Evolutionary conservation across 1,140 invertebrate species (phyloP), one percentile per base, ranked within the genome.

Genomic region (Formica selysi): DNA sequence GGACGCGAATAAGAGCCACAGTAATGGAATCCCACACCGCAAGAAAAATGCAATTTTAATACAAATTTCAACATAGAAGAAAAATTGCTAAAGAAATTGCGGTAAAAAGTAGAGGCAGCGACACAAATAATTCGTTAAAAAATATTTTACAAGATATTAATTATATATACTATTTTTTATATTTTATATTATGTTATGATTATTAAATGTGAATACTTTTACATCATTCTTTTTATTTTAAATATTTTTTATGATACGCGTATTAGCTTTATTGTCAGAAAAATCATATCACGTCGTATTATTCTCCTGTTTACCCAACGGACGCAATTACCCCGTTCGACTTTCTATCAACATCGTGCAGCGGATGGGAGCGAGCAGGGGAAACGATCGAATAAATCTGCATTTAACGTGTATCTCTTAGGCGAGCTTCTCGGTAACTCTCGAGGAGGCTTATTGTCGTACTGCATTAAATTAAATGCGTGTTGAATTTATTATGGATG

Each of bases 401-500:
- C 67, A 81, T 83, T 83, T 83, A 73, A 61, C 57, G 54, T 38
- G 54, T 13, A 41, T 81, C 54, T 81, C 26, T 54, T 41, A 38
- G 48, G 1, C 38, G 26, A 11, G 26, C 70, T 68, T 44, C 54
- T 61, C 51, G 51, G 61, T 36, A 68, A 65, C 38, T 80, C n/a
- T 57, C 26, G 10, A 44, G 36, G 64, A 68, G 68, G 48, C 26
- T 85, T 85, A 85, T 61, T 81, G 76, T 85, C 64, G 29, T 80
- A 26, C 7, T 22, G 64, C 41, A 38, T 80, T 85, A 85, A 85
- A 85, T 38, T 29, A 48, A 85, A 51, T 51, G 76, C 64, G 54
- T 48, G 74, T 80, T 80, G 83, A 85, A 85, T 85, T 80, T 80
- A 85, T 80, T 41, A 85, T 48, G 41, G 26, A 38, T 48, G 64